These are phyloP conservation scores for Cryptotermes secundus DNA, from an alignment of 1,140 invertebrate genomes.

Conservation along the genomic window DNA sequence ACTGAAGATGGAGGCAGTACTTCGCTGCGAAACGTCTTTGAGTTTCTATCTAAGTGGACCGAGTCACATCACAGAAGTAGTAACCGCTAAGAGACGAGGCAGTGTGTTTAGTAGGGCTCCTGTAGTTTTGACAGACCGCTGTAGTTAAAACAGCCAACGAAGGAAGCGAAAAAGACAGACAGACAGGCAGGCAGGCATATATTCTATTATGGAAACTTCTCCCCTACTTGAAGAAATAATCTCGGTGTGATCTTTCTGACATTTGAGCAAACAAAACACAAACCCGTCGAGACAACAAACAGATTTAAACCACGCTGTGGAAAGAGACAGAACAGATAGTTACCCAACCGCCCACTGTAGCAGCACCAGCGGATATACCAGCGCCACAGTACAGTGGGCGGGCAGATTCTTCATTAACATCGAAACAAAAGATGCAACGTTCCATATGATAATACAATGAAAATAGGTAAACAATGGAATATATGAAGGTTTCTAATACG, in stretches of 20 bases:
- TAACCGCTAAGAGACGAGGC: not conserved
- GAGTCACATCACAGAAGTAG: too few relatives aligned
- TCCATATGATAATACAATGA: not conserved
- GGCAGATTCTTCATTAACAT: not conserved
- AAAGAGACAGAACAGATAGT: not conserved
- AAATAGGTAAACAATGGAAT: conserved; percentile 9
- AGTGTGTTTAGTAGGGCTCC: not conserved
- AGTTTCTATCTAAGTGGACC: too few relatives aligned
- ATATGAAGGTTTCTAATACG: conserved; percentile 17
- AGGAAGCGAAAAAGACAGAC: not conserved
- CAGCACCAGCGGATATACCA: not conserved
- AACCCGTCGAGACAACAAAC: not conserved
- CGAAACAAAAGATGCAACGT: not conserved
- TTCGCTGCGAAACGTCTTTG: too few relatives aligned
- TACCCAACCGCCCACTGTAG: not conserved
- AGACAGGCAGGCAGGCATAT: not conserved
- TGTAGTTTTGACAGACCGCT: not conserved
- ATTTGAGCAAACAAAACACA: conserved; percentile 3
- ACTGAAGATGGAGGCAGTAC: too few relatives aligned
- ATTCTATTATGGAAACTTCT: not conserved
- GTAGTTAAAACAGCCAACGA: not conserved
- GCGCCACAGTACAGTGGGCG: not conserved
- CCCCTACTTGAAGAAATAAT: not conserved
- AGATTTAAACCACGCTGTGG: not conserved
- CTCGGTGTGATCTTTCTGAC: conserved; percentile 2